Conservation (phyloP, 2,888 invertebrate genomes). For the Stenurella melanura region DNA sequence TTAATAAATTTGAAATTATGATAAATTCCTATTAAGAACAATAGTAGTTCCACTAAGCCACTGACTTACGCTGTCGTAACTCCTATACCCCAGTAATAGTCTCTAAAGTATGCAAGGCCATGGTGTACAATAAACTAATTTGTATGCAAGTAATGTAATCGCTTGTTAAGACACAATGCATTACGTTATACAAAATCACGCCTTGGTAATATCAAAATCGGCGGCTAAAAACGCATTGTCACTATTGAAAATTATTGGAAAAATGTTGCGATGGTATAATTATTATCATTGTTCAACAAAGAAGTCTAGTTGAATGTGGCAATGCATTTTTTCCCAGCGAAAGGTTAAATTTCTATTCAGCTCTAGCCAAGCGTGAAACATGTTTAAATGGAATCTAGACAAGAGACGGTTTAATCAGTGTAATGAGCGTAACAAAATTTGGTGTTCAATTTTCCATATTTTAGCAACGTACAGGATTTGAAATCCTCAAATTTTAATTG, state of each 20-base stretch:
- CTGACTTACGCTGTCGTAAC: neutral
- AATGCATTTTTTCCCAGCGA: constrained; percentile 1
- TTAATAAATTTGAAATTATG: too few species aligned
- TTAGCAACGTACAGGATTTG: neutral
- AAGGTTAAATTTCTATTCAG: constrained; percentile 4
- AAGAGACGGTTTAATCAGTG: constrained; percentile 1
- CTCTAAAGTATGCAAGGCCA: constrained; percentile 15
- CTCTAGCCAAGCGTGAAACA: neutral
- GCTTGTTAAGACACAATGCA: constrained; percentile 14
- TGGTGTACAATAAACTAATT: constrained; percentile 14
- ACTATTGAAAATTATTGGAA: neutral
- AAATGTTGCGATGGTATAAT: neutral
- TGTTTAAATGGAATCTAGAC: constrained; percentile 4
- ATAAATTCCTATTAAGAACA: too few species aligned
- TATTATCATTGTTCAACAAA: neutral
- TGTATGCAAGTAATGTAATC: constrained; percentile 15
- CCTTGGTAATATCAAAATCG: constrained; percentile 16
- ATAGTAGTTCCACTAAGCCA: too few species aligned
- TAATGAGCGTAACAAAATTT: constrained; percentile 7
- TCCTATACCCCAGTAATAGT: neutral
- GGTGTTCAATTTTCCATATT: neutral
- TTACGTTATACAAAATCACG: constrained; percentile 2
- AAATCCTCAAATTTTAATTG: neutral
- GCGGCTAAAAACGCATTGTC: neutral
- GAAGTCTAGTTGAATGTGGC: constrained; percentile 3